Percentiles rank a stretch among this genome's conserved stretches.
Evolutionary conservation across 2,797 vertebrate species (phyloP).

Genomic region (Streptopelia turtur): DNA sequence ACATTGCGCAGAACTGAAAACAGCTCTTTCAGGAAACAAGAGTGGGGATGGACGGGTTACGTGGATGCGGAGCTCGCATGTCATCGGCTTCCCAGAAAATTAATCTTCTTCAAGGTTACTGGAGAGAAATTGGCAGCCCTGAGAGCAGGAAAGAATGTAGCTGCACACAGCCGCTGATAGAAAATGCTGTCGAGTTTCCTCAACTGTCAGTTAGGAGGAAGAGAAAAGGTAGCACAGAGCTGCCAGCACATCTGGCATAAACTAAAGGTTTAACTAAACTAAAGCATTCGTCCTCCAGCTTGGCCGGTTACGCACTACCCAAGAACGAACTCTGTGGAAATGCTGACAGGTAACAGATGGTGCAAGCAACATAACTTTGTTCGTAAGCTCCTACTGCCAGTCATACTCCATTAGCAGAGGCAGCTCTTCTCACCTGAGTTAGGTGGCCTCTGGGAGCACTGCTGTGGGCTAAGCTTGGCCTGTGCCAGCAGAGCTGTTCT

Average conservation of each 20-base stretch:
- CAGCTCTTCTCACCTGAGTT: neutral
- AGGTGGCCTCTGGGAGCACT: neutral
- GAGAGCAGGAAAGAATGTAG: neutral
- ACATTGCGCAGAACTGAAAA: neutral
- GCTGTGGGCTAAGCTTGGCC: neutral
- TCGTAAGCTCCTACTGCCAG: neutral
- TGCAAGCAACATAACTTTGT: neutral
- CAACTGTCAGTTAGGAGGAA: constrained; percentile 29
- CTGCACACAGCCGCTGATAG: constrained; percentile 17
- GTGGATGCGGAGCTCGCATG: neutral
- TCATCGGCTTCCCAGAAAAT: constrained; percentile 1
- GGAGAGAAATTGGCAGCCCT: constrained; percentile 32
- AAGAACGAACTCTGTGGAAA: constrained; percentile 36
- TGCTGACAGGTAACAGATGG: constrained; percentile 59
- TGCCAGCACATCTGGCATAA: constrained; percentile 55
- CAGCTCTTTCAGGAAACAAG: neutral
- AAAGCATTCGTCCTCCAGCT: constrained; percentile 20
- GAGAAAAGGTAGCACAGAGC: constrained; percentile 36
- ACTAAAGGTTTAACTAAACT: constrained; percentile 27
- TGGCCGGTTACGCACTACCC: neutral
- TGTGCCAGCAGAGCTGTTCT: neutral
- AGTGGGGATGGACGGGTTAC: neutral
- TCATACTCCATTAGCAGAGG: neutral
- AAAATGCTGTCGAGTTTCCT: constrained; percentile 48
- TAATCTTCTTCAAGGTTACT: neutral